phyloP scores from a whole-genome alignment of 2,113 vertebrate genomes.

The Barbus barbus region DNA sequence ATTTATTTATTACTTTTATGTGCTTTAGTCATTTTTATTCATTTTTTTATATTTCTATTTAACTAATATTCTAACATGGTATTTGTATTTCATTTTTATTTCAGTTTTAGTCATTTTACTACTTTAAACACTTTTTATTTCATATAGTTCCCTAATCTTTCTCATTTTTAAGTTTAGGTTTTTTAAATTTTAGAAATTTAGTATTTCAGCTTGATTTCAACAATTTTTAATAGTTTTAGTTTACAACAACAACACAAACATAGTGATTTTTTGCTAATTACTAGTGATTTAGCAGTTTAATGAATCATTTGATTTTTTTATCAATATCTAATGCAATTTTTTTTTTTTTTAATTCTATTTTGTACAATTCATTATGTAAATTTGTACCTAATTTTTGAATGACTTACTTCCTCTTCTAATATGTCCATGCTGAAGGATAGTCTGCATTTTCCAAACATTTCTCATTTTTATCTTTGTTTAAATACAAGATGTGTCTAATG shows the following conservation, averaged over 20 bases:
- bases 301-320: not conserved
- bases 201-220: not conserved
- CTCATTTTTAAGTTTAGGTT: not conserved
- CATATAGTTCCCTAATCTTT: not conserved
- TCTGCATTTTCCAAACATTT: not conserved
- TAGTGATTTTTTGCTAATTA: too few species aligned
- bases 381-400: not conserved
- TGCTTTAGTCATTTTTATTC: too few species aligned
- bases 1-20: too few species aligned
- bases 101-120: not conserved
- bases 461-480: not conserved
- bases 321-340: not conserved
- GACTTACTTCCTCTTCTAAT: not conserved
- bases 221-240: not conserved
- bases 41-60: too few species aligned
- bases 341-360: not conserved
- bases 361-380: not conserved
- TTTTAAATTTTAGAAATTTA: not conserved
- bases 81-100: not conserved
- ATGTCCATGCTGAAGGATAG: not conserved
- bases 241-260: not conserved
- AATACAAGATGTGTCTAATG: slow-evolving; percentile 1
- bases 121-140: not conserved
- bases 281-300: not conserved
- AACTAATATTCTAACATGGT: too few species aligned